Evolutionary conservation across 1,140 invertebrate species (phyloP).

Genomic region (Tetragonula clypearis): DNA sequence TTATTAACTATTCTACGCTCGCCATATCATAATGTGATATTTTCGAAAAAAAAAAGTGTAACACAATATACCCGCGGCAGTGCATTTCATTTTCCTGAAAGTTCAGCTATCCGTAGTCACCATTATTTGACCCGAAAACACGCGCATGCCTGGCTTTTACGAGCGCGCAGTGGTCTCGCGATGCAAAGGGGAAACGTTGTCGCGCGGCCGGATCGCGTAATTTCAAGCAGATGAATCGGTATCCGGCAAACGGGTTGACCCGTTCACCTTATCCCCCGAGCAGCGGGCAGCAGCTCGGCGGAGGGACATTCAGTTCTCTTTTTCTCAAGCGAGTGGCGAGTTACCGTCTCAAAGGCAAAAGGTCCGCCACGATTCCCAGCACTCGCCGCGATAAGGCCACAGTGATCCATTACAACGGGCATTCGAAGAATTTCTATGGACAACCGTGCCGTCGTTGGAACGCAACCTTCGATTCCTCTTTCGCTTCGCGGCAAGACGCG

Average conservation of each 20-base stretch:
- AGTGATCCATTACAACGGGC: conserved; percentile 50
- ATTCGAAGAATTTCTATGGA: conserved; percentile 54
- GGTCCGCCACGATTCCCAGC: conserved; percentile 29
- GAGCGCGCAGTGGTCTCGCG: background rate
- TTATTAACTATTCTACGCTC: background rate
- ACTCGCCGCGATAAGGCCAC: conserved; percentile 30
- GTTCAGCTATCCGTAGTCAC: background rate
- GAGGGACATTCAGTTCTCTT: conserved; percentile 13
- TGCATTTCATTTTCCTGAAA: background rate
- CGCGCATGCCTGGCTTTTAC: background rate
- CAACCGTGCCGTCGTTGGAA: conserved; percentile 6
- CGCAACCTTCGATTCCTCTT: background rate
- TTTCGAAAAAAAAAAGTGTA: background rate
- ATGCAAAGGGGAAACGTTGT: conserved; percentile 23
- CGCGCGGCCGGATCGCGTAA: background rate
- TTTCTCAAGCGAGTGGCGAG: conserved; percentile 15
- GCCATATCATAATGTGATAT: background rate
- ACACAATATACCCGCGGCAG: background rate
- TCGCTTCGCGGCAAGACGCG: too few relatives aligned
- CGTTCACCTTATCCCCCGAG: background rate
- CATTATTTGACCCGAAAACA: background rate
- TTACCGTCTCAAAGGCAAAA: conserved; percentile 29
- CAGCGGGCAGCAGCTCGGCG: too few relatives aligned
- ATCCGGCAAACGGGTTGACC: conserved; percentile 49
- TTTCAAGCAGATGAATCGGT: conserved; percentile 56